Evolutionary conservation across 2,888 invertebrate species (phyloP).

Genomic region (Parochlus steinenii): DNA sequence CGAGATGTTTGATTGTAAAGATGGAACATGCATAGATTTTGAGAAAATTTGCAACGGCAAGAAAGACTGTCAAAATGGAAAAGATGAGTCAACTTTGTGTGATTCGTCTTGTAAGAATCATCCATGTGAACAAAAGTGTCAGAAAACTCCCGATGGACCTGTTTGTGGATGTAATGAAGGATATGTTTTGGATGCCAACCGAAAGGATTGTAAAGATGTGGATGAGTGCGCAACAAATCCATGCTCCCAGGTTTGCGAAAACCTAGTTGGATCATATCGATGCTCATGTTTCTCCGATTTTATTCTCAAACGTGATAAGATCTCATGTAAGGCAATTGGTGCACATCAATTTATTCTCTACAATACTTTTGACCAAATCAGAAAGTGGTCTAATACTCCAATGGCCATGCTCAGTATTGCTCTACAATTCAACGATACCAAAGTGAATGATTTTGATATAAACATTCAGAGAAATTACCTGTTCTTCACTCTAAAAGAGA

Average conservation of each 20-base stretch:
- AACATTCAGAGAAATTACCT: constrained; percentile 28
- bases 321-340: constrained; percentile 48
- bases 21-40: constrained; percentile 48
- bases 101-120: constrained; percentile 26
- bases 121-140: constrained; percentile 40
- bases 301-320: constrained; percentile 37
- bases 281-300: constrained; percentile 27
- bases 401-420: constrained; percentile 22
- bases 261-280: constrained; percentile 24
- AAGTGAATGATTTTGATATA: constrained; percentile 38
- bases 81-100: constrained; percentile 53
- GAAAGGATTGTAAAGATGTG: constrained; percentile 43
- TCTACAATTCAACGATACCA: constrained; percentile 30
- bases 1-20: constrained; percentile 37
- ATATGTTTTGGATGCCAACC: constrained; percentile 34
- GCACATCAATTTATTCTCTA: constrained; percentile 38
- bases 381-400: constrained; percentile 31
- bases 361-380: constrained; percentile 37
- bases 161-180: constrained; percentile 47
- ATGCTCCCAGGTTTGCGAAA: constrained; percentile 44
- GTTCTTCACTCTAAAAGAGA: constrained; percentile 34
- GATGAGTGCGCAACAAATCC: constrained; percentile 48
- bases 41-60: constrained; percentile 43
- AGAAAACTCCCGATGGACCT: constrained; percentile 46
- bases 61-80: constrained; percentile 46